Percentiles rank a stretch among this genome's conserved stretches.
phyloP scores from a whole-genome alignment of 35 echinoderm and acorn worm genomes.

The Lytechinus pictus region DNA sequence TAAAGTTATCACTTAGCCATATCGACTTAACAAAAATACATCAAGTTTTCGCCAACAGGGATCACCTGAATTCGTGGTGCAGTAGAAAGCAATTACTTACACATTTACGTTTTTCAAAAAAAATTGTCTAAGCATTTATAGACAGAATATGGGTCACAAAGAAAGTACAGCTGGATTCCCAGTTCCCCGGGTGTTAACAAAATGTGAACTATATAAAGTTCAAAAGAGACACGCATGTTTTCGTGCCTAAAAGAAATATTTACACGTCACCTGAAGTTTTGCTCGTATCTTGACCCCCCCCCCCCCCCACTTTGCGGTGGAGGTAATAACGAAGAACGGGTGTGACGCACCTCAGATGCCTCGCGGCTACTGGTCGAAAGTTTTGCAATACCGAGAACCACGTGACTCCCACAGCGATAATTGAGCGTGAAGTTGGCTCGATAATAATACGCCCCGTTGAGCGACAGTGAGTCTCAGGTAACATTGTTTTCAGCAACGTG shows the following conservation, averaged over 20 bases:
- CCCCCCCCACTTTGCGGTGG: background rate
- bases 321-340: background rate
- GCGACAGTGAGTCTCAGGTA: slow-evolving; percentile 14
- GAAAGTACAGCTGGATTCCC: no score
- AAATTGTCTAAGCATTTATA: no score
- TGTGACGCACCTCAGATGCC: background rate
- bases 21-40: no score
- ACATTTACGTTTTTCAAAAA: no score
- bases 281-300: background rate
- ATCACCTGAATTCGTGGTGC: no score
- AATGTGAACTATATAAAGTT: background rate
- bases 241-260: background rate
- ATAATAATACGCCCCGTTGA: slow-evolving; percentile 40
- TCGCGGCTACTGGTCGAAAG: background rate
- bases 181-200: no score
- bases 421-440: slow-evolving; percentile 27
- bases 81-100: no score
- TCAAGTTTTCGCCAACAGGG: no score
- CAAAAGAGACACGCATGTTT: background rate
- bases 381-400: slow-evolving; percentile 8
- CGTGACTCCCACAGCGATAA: slow-evolving; percentile 26
- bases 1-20: no score
- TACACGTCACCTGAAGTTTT: background rate
- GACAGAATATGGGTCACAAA: no score
- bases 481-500: slow-evolving; percentile 35